Evolutionary conservation across 2,888 invertebrate genomes (phyloP).

Genomic region (Perizoma affinitatum): DNA sequence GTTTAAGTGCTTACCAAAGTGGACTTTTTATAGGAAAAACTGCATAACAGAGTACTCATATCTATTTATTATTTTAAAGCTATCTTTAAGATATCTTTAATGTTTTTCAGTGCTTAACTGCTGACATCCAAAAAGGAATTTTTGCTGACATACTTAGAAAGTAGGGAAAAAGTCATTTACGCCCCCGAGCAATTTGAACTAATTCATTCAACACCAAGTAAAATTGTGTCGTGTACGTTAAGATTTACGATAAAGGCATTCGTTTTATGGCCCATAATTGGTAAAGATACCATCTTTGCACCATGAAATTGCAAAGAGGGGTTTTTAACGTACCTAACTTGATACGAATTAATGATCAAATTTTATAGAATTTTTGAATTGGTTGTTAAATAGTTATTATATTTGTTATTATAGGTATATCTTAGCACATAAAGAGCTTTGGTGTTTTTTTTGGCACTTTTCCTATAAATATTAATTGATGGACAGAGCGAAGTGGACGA

Average conservation of each 20-base stretch:
- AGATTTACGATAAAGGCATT: conserved; percentile 34
- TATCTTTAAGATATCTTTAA: too few species aligned
- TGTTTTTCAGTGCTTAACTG: too few species aligned
- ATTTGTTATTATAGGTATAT: too few species aligned
- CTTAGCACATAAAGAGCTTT: too few species aligned
- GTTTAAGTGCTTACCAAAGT: conserved; percentile 25
- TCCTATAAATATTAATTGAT: too few species aligned
- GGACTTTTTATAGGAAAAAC: conserved; percentile 5
- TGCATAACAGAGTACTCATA: background rate
- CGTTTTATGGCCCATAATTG: conserved; percentile 35
- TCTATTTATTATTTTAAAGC: too few species aligned
- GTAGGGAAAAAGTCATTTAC: conserved; percentile 24
- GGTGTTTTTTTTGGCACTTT: too few species aligned
- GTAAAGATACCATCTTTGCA: conserved; percentile 31
- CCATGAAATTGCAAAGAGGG: conserved; percentile 31
- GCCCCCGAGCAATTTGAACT: conserved; percentile 28
- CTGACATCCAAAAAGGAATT: too few species aligned
- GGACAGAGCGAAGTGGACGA: too few species aligned
- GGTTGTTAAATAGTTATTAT: too few species aligned
- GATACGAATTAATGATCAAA: conserved; percentile 7
- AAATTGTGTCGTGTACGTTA: conserved; percentile 30
- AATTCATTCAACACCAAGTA: conserved; percentile 33
- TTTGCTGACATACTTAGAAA: too few species aligned
- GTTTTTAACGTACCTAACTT: conserved; percentile 17
- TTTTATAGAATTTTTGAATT: too few species aligned